A percentile compares a stretch with the other conserved stretches of the same genome.
Conservation (phyloP, 2,888 invertebrate genomes). For the Helicoverpa assulta region DNA sequence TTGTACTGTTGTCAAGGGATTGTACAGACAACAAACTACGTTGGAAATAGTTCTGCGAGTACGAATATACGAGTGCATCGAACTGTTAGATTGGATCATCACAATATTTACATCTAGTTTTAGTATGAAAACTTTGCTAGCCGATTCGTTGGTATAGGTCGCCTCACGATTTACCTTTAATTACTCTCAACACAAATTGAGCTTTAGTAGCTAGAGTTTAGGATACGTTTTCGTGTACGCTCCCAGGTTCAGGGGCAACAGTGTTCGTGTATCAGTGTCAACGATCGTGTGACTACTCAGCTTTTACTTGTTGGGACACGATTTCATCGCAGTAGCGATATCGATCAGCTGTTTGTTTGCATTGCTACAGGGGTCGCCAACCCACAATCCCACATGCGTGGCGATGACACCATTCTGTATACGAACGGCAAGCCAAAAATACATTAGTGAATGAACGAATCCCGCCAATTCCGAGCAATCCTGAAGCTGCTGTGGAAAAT, state of each 20-base stretch:
- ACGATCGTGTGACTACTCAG: constrained; percentile 54
- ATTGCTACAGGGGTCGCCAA: constrained; percentile 81
- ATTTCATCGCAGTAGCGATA: constrained; percentile 69
- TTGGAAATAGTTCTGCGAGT: background rate
- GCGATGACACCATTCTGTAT: constrained; percentile 80
- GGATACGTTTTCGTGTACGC: constrained; percentile 21
- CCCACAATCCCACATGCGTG: constrained; percentile 77
- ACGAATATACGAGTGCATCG: no score
- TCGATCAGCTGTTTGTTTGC: constrained; percentile 86
- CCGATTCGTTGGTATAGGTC: constrained; percentile 46
- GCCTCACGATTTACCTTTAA: constrained; percentile 12
- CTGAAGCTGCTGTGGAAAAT: constrained; percentile 83
- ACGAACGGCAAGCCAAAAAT: constrained; percentile 80
- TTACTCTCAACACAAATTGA: constrained; percentile 3
- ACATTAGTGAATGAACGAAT: constrained; percentile 77
- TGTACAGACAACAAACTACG: background rate
- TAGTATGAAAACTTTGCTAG: constrained; percentile 32
- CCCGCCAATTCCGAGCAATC: constrained; percentile 73
- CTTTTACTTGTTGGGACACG: constrained; percentile 60
- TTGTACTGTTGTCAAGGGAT: constrained; percentile 8
- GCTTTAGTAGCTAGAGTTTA: constrained; percentile 14
- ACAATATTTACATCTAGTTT: constrained; percentile 26
- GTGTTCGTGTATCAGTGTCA: constrained; percentile 54
- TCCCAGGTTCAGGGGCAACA: constrained; percentile 24
- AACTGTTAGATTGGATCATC: background rate